Percentiles rank a stretch among this genome's conserved stretches.
Evolutionary conservation across 2,888 invertebrate species (phyloP).

Genomic region (Drosophila birchii): DNA sequence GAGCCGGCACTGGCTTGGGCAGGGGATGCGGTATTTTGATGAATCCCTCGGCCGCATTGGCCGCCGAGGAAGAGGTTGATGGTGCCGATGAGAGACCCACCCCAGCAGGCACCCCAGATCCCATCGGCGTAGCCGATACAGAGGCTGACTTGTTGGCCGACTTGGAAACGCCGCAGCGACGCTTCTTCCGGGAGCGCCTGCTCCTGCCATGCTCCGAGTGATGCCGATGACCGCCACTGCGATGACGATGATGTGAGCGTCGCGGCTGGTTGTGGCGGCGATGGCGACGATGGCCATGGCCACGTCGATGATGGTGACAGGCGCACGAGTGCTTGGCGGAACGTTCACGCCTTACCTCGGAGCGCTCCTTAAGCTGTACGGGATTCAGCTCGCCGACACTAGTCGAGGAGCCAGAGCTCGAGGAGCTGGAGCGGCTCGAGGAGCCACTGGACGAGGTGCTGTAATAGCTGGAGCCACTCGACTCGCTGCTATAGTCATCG

Average conservation of each 20-base stretch:
- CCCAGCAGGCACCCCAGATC: too few species aligned
- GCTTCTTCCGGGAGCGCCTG: not conserved
- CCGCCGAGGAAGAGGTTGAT: not conserved
- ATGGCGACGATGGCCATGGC: slow-evolving; percentile 6
- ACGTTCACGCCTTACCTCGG: not conserved
- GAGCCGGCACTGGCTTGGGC: slow-evolving; percentile 7
- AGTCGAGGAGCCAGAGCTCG: not conserved
- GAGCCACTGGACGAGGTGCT: slow-evolving; percentile 8
- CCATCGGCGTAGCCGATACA: too few species aligned
- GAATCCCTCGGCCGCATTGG: not conserved
- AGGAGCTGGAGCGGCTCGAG: slow-evolving; percentile 21
- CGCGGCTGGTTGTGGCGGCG: slow-evolving; percentile 2
- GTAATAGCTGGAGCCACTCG: slow-evolving; percentile 9
- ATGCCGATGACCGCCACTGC: not conserved
- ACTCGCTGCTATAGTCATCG: not conserved
- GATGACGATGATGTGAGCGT: not conserved
- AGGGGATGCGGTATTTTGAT: slow-evolving; percentile 16
- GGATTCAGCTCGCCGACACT: slow-evolving; percentile 3
- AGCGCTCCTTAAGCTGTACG: not conserved
- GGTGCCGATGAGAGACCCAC: too few species aligned
- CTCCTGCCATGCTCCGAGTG: not conserved
- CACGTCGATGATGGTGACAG: slow-evolving; percentile 12
- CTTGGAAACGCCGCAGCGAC: not conserved
- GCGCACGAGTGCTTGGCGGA: slow-evolving; percentile 8
- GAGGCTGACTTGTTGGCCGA: too few species aligned